These are phyloP conservation scores for Ooceraea biroi DNA, from an alignment of 1,140 invertebrate species.

Conservation along the genomic window DNA sequence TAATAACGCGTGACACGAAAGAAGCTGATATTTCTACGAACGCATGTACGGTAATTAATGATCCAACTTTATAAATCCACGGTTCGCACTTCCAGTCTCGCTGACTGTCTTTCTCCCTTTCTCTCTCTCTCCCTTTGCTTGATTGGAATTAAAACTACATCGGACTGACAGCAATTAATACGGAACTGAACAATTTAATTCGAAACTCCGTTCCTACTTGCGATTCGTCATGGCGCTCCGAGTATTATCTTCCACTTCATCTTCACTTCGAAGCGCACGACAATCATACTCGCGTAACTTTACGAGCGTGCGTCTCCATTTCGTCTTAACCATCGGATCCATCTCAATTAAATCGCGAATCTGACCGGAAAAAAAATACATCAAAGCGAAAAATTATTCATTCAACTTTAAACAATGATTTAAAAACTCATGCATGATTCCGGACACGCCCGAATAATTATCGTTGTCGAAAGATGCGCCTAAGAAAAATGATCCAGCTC, in stretches of 20 bases:
- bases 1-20: slow-evolving; percentile 7
- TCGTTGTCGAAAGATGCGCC: no score
- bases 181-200: slow-evolving; percentile 52
- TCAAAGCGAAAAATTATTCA: slow-evolving; percentile 16
- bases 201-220: slow-evolving; percentile 44
- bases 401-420: background rate
- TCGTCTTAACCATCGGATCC: slow-evolving; percentile 5
- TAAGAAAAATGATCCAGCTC: no score
- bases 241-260: slow-evolving; percentile 58
- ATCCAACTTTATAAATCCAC: slow-evolving; percentile 35
- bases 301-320: background rate
- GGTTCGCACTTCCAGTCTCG: background rate
- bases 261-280: slow-evolving; percentile 48
- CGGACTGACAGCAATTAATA: slow-evolving; percentile 40
- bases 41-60: slow-evolving; percentile 24
- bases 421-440: no score
- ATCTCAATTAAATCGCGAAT: slow-evolving; percentile 38
- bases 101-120: background rate
- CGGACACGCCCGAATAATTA: no score
- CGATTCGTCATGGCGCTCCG: slow-evolving; percentile 40
- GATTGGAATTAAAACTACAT: slow-evolving; percentile 38
- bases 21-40: slow-evolving; percentile 23
- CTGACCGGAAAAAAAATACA: background rate
- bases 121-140: background rate
- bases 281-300: slow-evolving; percentile 25